Evolutionary conservation across 1,140 invertebrate genomes (phyloP).

Genomic region (Lasioglossum baleicum): DNA sequence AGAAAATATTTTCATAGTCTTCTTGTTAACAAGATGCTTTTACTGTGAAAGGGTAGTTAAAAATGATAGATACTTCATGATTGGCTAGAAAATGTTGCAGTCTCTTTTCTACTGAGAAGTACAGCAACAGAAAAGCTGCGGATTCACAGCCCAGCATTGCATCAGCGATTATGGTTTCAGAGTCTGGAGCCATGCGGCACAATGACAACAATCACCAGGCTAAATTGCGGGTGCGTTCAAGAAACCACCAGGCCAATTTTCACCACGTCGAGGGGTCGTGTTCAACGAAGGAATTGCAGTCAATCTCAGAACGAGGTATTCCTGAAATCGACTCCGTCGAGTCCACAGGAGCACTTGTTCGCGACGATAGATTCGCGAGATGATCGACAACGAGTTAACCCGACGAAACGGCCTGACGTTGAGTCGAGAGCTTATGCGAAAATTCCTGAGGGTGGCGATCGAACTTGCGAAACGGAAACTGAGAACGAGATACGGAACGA

Average conservation of each 20-base stretch:
- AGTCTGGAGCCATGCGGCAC: slow-evolving; percentile 58
- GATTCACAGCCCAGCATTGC: neutral
- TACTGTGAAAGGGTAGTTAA: no score
- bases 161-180: slow-evolving; percentile 24
- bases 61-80: no score
- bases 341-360: slow-evolving; percentile 31
- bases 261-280: slow-evolving; percentile 48
- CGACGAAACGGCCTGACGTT: slow-evolving; percentile 4
- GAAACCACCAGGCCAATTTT: slow-evolving; percentile 61
- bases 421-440: slow-evolving; percentile 7
- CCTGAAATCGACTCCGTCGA: slow-evolving; percentile 34
- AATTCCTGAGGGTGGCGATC: slow-evolving; percentile 1
- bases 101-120: no score
- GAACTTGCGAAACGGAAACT: slow-evolving; percentile 15
- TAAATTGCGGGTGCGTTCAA: slow-evolving; percentile 64
- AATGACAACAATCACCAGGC: slow-evolving; percentile 60
- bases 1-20: no score
- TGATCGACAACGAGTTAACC: neutral
- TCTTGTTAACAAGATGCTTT: no score
- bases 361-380: neutral
- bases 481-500: slow-evolving; percentile 22
- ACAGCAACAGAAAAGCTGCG: no score
- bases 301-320: slow-evolving; percentile 40
- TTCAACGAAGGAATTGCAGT: slow-evolving; percentile 44
- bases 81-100: no score